Base-by-base conservation (phyloP, 2,888 invertebrate species). In the Suillia variegata region DNA sequence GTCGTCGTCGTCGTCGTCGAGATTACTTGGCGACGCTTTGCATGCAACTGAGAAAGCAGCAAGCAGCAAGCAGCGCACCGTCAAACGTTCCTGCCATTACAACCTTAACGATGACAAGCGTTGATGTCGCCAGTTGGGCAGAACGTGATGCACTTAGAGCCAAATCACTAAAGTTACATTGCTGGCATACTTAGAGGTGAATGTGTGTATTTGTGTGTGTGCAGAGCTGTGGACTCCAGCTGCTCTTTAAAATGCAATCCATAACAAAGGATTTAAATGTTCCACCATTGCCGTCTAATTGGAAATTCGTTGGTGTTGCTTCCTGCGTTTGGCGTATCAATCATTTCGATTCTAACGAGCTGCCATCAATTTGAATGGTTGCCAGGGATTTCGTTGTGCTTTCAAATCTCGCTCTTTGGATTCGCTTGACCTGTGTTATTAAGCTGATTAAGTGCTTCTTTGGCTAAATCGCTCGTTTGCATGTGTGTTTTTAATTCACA, bases 51-150 rank as follows among this genome's bases (percentile, higher is more conserved):
- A n/a, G n/a, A 12, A 8, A 31, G 31, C 5, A 31, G 6, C 31
- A 8, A 12, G 31, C 12, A 12, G 31, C 38, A 38, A 38, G 38
- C 4, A 26, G 6, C n/a, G n/a, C n/a, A n/a, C 38, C 38, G 38
- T 38, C 3, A 8, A 38, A 13, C 38, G 38, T 38, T 12, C 38
- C 10, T 34, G 34, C 21, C 13, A 45, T 48, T 49, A 18, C 64
- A 74, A 71, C 75, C 74, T 74, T 75, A 72, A 75, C 75, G 71
- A 75, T 75, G 74, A 72, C 71, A 73, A 72, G 75, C 71, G 75
- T 75, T 72, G 75, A 75, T 72, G 74, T 72, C 75, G 73, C 70
- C 75, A 73, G 38, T 10, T 6, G 4, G 45, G 18, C 74, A 69
- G 74, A 75, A 72, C 72, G 75, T 72, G 72, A 75, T 72, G 75